phyloP scores from a whole-genome alignment of 2,797 vertebrate genomes.

The Sciurus carolinensis region DNA sequence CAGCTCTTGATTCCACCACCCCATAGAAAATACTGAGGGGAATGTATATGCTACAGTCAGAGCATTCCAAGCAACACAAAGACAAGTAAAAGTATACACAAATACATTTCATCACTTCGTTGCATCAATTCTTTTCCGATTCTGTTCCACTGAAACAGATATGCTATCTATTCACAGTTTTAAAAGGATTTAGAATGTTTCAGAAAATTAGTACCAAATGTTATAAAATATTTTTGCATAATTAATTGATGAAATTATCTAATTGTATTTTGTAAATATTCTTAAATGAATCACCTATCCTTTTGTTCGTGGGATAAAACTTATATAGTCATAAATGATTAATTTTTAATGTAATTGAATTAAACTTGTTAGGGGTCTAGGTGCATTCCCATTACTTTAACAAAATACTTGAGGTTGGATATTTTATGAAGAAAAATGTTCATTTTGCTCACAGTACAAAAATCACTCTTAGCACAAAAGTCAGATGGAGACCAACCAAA shows the following conservation, averaged over 20 bases:
- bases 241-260: slow-evolving; percentile 34
- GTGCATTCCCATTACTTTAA: background rate
- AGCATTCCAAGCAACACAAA: background rate
- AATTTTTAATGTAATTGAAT: background rate
- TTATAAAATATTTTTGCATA: background rate
- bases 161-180: background rate
- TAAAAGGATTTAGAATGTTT: background rate
- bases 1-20: background rate
- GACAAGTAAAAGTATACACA: background rate
- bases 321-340: background rate
- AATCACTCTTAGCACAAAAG: background rate
- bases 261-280: slow-evolving; percentile 9
- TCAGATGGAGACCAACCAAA: background rate
- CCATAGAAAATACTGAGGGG: background rate
- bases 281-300: background rate
- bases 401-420: background rate
- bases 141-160: background rate
- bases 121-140: background rate
- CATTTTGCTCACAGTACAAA: background rate
- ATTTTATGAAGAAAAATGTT: background rate
- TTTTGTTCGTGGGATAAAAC: background rate
- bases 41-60: background rate
- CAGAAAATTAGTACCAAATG: background rate
- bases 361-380: background rate
- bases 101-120: background rate